These are phyloP conservation scores for Stomatorhinus walkeri DNA, from an alignment of 2,797 vertebrate genomes.

Conservation along the genomic window DNA sequence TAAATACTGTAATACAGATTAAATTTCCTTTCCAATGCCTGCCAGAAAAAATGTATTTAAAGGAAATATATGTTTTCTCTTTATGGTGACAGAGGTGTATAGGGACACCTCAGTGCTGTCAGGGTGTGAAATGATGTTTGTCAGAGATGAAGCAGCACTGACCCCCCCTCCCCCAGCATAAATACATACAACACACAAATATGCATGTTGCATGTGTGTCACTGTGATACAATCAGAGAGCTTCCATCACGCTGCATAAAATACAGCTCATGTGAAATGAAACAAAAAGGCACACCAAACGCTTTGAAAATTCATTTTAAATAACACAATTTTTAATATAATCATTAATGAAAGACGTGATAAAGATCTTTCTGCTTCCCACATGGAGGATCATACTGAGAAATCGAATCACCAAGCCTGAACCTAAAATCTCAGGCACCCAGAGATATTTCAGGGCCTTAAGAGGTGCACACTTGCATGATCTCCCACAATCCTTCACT, in stretches of 20 bases:
- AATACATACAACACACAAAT: not conserved
- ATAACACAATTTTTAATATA: not conserved
- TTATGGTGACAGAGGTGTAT: not conserved
- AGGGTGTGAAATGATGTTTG: not conserved
- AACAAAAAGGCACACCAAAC: not conserved
- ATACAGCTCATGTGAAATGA: not conserved
- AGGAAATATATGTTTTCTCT: not conserved
- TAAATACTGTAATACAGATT: not conserved
- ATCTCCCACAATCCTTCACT: constrained; percentile 7
- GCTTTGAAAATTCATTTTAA: not conserved
- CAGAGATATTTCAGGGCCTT: not conserved
- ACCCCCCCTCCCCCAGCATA: no score
- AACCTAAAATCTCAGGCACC: not conserved
- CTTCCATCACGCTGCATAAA: not conserved
- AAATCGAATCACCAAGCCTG: not conserved
- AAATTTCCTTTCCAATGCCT: not conserved
- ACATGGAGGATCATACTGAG: not conserved
- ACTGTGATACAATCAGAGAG: not conserved
- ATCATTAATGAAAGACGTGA: not conserved
- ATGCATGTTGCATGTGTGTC: not conserved
- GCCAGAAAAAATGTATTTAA: not conserved
- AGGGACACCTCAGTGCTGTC: not conserved
- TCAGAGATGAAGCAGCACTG: not conserved
- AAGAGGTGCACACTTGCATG: not conserved
- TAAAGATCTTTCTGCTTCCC: not conserved